Evolutionary conservation across 2,888 invertebrate genomes (phyloP), one percentile per base, ranked within the genome.

Genomic region (Deilephila porcellus): DNA sequence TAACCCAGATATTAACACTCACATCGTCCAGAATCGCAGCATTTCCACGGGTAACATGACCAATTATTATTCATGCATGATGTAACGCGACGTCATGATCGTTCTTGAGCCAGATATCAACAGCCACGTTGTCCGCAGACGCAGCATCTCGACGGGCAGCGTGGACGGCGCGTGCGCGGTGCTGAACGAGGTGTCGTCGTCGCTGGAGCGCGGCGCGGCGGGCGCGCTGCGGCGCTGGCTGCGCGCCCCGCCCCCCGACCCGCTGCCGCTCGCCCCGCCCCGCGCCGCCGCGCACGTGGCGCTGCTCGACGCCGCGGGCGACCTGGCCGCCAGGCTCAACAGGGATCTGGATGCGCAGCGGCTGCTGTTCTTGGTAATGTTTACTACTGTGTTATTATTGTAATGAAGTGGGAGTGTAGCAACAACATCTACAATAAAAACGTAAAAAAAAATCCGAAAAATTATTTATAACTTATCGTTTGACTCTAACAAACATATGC

Each of bases 161-260:
- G 96, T 99, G 75, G 99, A 99, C 91, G 99, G 99, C 72, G 97
- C 98, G 67, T 99, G 99, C 95, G 99, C 98, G 3, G 98, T 99
- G 81, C 97, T 99, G 45, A 99, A 99, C 94, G 98, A 98, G 90
- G 98, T 98, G 5, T 97, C 97, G 81, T 96, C 97, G 0, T 96
- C 97, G 77, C 94, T 99, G 75, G 99, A 99, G 94, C 97, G 97
- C 97, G 97, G 34, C 86, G 78, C 72, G 80, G 56, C 80, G 1
- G 75, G 34, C 19, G 85, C 83, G 60, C 84, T 88, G 77, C 83
- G 87, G 76, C 95, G 96, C 56, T 96, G 97, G 73, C 93, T 99
- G 64, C 96, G 97, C 79, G 78, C 90, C 67, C 87, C 92, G 76
- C 92, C 93, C 81, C 86, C 86, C 78, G 88, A 84, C 74, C 87